Evolutionary conservation across 1,140 invertebrate genomes (phyloP), one percentile per base, ranked within the genome.

Genomic region (Hormaphis cornu): DNA sequence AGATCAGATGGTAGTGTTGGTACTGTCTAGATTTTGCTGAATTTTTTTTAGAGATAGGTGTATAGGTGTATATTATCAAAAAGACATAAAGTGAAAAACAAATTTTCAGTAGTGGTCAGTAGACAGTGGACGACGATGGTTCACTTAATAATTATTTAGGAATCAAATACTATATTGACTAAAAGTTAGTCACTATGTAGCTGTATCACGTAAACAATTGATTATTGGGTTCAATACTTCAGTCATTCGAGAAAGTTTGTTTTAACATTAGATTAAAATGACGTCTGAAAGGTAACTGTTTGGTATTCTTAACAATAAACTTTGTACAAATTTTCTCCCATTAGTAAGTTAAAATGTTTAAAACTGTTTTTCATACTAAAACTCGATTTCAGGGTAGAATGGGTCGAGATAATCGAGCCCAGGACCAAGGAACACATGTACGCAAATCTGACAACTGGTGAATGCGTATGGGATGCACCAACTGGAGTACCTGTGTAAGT

Each of bases 391-490:
- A 81, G 89, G 81, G 88, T 92, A 83, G 93, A 97, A 86, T 98
- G 95, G 95, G 93, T 98, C 78, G 95, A 98, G 84, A 98, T 98
- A 76, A 95, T 97, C 80, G 95, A 98, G 79, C 95, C 95, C 74
- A 89, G 91, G 78, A 95, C 94, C 74, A 92, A 94, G 81, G 93
- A 97, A 82, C 91, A 94, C 80, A 97, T 98, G 93, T 98, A 96
- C 83, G 95, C 95, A 78, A 98, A 98, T 84, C 84, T 98, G 72
- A 92, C 91, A 71, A 97, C 95, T 66, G 95, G 95, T 72, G 93
- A 97, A 82, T 98, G 95, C 83, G 91, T 96, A 72, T 97, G 95
- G 95, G 94, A 97, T 81, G 91, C 91, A 76, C 95, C 95, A 73
- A 81, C 82, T 53, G 87, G 86, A 69, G 87, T 88, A 58, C 82